Base-by-base conservation (phyloP, 2,888 invertebrate species). In the Biston betularia region DNA sequence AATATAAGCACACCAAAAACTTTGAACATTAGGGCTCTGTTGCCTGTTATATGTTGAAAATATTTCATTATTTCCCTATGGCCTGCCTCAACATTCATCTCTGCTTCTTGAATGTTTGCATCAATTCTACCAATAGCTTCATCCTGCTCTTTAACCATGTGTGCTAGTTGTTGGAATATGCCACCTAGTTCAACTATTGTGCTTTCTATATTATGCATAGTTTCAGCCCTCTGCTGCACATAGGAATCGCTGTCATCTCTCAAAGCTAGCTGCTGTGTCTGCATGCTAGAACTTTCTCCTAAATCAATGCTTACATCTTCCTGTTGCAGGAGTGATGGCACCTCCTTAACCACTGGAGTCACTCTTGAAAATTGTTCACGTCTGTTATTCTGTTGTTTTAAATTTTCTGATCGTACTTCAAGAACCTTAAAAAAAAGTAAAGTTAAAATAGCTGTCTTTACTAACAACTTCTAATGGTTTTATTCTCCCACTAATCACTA, bases 1-100 rank as follows among this genome's bases (percentile, higher is more conserved):
- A 99, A 97, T 95, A 99, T 98, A 63, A 99, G 95, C 71, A 99
- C 98, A 61, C 97, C 99, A 93, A 99, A 99, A 76, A 99, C 97
- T 95, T 99, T 99, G 79, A 99, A 97, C 99, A 99, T 99, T 42
- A 99, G 95, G 97, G 99, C 99, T 79, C 99, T 96, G 93, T 99
- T 99, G 71, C 98, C 98, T 14, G 99, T 98, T 45, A 99, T 97
- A 63, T 97, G 97, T 89, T 98, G 98, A 89, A 99, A 99, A 94
- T 99, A 99, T 90, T 98, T 99, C 79, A 99, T 95, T 77, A 99
- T 98, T 94, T 99, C 99, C 68, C 97, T 95, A 85, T 99, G 99
- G 4, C 99, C 99, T 56, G 98, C 98, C 91, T 99, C 99, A 53
- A 99, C 98, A 93, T 99, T 99, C 85, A 99, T 89, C 87, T 98